Evolutionary conservation across 2,797 vertebrate species (phyloP).

Genomic region (Strix occidentalis): DNA sequence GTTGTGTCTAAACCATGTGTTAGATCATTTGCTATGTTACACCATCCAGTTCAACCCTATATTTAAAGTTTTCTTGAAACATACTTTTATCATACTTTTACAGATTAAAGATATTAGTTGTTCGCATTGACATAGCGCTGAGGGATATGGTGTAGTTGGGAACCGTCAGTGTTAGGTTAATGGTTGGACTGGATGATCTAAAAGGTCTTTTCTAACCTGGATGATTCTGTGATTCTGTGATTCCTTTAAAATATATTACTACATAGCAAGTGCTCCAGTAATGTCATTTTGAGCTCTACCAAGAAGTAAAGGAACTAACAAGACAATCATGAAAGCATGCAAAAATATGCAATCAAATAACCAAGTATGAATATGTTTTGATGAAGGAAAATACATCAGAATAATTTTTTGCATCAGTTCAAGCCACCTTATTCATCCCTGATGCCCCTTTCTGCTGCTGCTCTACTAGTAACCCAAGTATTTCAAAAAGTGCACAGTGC

Average conservation of each 20-base stretch:
- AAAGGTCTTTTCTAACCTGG: too few relatives aligned
- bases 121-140: too few relatives aligned
- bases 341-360: not conserved
- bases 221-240: too few relatives aligned
- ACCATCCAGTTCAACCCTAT: not conserved
- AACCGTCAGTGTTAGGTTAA: too few relatives aligned
- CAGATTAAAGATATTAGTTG: not conserved
- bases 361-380: not conserved
- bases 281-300: not conserved
- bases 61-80: not conserved
- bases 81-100: not conserved
- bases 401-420: not conserved
- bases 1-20: not conserved
- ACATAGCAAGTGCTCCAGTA: not conserved
- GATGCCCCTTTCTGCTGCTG: not conserved
- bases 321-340: not conserved
- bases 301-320: not conserved
- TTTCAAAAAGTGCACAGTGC: not conserved
- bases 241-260: not conserved
- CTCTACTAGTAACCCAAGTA: not conserved
- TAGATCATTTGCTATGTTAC: not conserved
- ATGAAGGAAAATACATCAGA: not conserved
- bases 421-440: not conserved
- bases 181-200: too few relatives aligned
- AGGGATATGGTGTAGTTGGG: too few relatives aligned